Base-by-base conservation (phyloP, 1,140 invertebrate genomes). In the Oryzaephilus surinamensis region DNA sequence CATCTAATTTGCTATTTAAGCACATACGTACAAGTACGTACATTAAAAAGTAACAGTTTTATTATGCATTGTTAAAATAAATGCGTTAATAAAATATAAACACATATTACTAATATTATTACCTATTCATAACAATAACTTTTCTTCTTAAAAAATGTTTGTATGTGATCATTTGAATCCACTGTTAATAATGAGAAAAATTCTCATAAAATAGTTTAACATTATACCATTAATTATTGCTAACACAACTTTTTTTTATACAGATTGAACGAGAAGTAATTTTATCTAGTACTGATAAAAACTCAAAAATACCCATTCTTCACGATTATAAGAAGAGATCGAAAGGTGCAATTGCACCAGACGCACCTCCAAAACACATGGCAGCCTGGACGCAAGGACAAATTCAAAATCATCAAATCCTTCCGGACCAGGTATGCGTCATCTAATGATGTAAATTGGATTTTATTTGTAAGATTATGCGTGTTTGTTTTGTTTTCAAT, bases 261-360 rank as follows among this genome's bases (percentile, higher is more conserved):
- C 53, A 84, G 79, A 81, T 82, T 59, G 79, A 84, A 63, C 70
- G 79, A 6, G 79, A 82, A 61, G 73, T 81, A 40, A 73, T 79
- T 11, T 58, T 82, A 23, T 76, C 76, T 2, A 77, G 72, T 32
- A 69, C 68, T 1, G 79, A 82, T 53, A 82, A 81, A 55, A 79
- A 76, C 56, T 77, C 77, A 10, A 84, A 82, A 61, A 79, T 81
- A 35, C 78, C 79, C 2, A 79, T 81, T 41, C 65, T 82, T 29
- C 73, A 79, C 52, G 79, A 84, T 43, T 77, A 77, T 49, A 74
- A 77, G 52, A 77, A 79, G 54, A 62, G 72, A 39, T 67, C 54
- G n/a, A 63, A 60, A 46, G 66, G 60, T 0, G 61, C 76, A 11
- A 77, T 82, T 15, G 79, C 79, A 17, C 79, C 79, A 26, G 80